Evolutionary conservation across 1,140 invertebrate genomes (phyloP).

Genomic region (Hyles euphorbiae): DNA sequence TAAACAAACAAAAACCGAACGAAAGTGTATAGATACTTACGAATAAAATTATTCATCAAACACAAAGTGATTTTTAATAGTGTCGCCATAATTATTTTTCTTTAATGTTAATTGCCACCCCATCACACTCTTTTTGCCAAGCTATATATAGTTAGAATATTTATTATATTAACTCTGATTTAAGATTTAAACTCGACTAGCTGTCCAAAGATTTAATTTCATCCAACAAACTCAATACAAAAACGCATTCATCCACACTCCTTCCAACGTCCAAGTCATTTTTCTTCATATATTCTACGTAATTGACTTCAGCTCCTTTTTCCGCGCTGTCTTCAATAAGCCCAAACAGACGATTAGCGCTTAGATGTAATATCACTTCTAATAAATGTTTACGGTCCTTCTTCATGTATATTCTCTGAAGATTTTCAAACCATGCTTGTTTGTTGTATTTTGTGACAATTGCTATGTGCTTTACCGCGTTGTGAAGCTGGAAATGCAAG

Average conservation of each 20-base stretch:
- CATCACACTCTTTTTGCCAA: no score
- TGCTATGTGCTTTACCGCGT: conserved; percentile 42
- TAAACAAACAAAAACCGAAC: no score
- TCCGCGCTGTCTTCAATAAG: conserved; percentile 37
- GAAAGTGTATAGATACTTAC: no score
- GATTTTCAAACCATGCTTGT: conserved; percentile 45
- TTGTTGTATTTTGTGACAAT: conserved; percentile 33
- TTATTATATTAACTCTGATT: no score
- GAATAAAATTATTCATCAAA: no score
- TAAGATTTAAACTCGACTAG: neutral
- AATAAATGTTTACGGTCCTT: conserved; percentile 22
- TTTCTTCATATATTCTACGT: conserved; percentile 26
- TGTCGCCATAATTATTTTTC: no score
- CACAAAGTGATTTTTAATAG: no score
- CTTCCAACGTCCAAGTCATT: conserved; percentile 28
- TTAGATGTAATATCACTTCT: conserved; percentile 42
- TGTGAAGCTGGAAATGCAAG: conserved; percentile 43
- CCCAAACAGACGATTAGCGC: conserved; percentile 28
- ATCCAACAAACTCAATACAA: conserved; percentile 34
- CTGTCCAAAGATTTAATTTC: conserved; percentile 24
- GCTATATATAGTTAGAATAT: no score
- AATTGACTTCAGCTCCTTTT: conserved; percentile 29
- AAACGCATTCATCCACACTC: conserved; percentile 34
- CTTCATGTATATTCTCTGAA: conserved; percentile 41
- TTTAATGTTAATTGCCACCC: no score